Evolutionary conservation across 35 echinoderm and acorn worm species (phyloP).

Genomic region (Strongylocentrotus purpuratus): DNA sequence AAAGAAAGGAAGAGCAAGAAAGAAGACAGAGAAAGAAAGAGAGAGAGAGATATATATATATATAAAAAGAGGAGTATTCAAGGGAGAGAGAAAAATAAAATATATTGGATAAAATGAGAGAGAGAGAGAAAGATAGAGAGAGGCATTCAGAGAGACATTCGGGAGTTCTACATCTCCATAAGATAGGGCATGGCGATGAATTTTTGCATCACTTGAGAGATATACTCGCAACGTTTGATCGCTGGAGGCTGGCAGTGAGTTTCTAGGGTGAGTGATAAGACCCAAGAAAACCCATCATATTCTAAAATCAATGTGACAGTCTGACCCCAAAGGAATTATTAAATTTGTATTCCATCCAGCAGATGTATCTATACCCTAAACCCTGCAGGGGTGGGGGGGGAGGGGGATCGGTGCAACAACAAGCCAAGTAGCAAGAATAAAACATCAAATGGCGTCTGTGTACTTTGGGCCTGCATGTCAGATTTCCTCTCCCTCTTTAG

Average conservation of each 20-base stretch:
- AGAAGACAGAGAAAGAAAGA: neutral
- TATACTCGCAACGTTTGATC: neutral
- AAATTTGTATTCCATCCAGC: neutral
- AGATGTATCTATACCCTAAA: neutral
- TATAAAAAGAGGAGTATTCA: too few relatives aligned
- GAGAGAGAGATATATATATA: too few relatives aligned
- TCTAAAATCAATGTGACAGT: neutral
- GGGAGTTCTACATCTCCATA: too few relatives aligned
- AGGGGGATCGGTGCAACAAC: too few relatives aligned
- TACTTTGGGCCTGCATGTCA: too few relatives aligned
- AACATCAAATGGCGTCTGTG: too few relatives aligned
- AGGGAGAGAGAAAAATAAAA: neutral
- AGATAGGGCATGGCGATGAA: neutral
- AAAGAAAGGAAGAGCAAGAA: neutral
- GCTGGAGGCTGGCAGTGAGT: neutral
- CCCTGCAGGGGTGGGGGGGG: neutral
- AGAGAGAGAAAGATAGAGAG: neutral
- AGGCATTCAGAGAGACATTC: too few relatives aligned
- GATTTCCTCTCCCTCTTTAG: too few relatives aligned
- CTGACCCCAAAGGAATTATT: neutral
- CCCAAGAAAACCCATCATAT: neutral
- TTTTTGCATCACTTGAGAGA: neutral
- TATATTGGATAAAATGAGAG: neutral
- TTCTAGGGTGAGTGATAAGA: neutral
- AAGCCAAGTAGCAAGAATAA: too few relatives aligned